Evolutionary conservation across 2,797 vertebrate species (phyloP), one percentile per base, ranked within the genome.

Genomic region (Selene dorsalis): DNA sequence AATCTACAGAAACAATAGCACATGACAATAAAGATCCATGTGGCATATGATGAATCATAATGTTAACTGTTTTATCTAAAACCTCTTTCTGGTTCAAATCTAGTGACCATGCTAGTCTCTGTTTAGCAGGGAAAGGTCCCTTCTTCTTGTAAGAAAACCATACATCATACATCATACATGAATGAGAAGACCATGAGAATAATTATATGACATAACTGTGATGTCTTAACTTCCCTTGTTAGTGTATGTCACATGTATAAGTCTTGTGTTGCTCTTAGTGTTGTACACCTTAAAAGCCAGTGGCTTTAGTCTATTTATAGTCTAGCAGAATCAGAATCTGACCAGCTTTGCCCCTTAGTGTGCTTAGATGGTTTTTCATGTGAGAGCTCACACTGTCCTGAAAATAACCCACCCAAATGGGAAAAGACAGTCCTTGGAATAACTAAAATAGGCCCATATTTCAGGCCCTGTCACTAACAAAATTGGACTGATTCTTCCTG

Each of bases 221-320:
- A 39, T 75, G 61, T 70, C 45, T 80, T 76, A 45, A 87, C 59
- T 84, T 22, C 10, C 8, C 35, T 18, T 43, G 17, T 71, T 47
- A 4, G 6, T 84, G 43, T 82, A 48, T 83, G 82, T 87, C 68
- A 90, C 81, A 87, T 88, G 82, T 86, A 75, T 69, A 73, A 80
- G 82, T 79, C 88, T 86, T 90, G 78, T 90, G 84, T 89, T 87
- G 67, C 70, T 88, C 75, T 45, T 86, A 62, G 79, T 84, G 62
- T 75, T 88, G 84, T 90, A 75, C 85, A 92, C 84, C 90, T 92
- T 88, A 85, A 90, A 88, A 87, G 86, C 84, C 69, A 83, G 56
- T 67, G 84, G 84, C 81, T 89, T 88, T 88, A 77, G 65, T 84
- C 90, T 94, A 93, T 94, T 92, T 87, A 90, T 94, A 95, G 93